phyloP scores from a whole-genome alignment of 2,888 invertebrate species.

The Colostygia pectinataria region DNA sequence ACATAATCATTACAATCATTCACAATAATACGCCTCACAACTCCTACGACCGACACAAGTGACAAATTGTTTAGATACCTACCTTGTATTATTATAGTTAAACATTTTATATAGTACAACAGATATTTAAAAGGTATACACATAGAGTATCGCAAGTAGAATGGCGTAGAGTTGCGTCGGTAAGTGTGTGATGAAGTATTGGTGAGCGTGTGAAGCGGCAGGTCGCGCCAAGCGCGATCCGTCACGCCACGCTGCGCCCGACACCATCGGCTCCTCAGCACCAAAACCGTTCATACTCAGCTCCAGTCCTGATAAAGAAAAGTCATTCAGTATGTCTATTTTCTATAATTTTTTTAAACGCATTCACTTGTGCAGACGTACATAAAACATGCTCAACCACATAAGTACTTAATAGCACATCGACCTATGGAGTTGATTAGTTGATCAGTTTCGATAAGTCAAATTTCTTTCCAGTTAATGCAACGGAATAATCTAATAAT shows the following conservation, averaged over 20 bases:
- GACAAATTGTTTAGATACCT: not conserved
- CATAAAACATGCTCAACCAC: too few relatives aligned
- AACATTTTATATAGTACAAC: too few relatives aligned
- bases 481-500: too few relatives aligned
- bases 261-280: constrained; percentile 75
- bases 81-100: too few relatives aligned
- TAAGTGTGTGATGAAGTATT: constrained; percentile 62
- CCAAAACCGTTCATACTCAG: constrained; percentile 69
- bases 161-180: constrained; percentile 68
- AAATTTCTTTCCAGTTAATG: too few relatives aligned
- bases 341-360: too few relatives aligned
- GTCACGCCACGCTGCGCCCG: constrained; percentile 73
- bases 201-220: constrained; percentile 66
- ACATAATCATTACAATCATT: not conserved
- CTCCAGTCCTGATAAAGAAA: constrained; percentile 57
- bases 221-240: constrained; percentile 62
- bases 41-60: not conserved
- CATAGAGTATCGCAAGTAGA: constrained; percentile 59
- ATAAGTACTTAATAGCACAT: too few relatives aligned
- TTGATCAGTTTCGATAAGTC: too few relatives aligned
- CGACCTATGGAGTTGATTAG: too few relatives aligned
- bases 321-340: too few relatives aligned
- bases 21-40: not conserved
- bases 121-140: constrained; percentile 54
- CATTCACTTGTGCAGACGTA: too few relatives aligned